Base-by-base conservation (phyloP, 2,797 vertebrate genomes). In the Astyanax mexicanus region DNA sequence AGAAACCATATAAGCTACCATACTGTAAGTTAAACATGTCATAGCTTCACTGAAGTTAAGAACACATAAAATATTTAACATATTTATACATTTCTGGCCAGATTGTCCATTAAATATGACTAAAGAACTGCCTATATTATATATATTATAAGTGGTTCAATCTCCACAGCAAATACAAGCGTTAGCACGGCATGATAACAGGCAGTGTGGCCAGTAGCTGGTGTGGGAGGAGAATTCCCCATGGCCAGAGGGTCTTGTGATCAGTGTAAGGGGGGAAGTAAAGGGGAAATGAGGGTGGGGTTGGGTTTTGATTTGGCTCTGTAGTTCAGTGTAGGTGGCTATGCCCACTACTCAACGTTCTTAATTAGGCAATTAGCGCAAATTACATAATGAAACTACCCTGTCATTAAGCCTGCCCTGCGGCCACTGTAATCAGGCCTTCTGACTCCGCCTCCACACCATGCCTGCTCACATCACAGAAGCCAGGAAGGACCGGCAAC, bases 371-470 rank as follows among this genome's bases (percentile, higher is more conserved):
- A 69, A 82, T 86, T 74, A 80, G 62, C 40, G 37, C 69, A 70
- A 78, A 84, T 81, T 42, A 81, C 45, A 62, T 62, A 76, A 81
- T 78, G 72, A 78, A 80, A 25, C 68, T 44, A 17, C 71, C 73
- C 64, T 0, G 6, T 61, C 67, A 66, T 79, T 73, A 76, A 57
- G 66, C 40, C 38, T 75, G 68, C 38, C 40, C 83, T 68, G 74
- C 51, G 69, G 73, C 76, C 27, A 67, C 27, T 61, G 70, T 62
- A 79, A 75, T 69, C 64, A 61, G 64, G 52, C 8, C 76, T 68
- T 64, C 65, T 35, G 40, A 25, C n/a, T 4, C 44, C 17, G 25
- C 65, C 58, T 44, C 69, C 74, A 75, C 62, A 69, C 66, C 32
- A 12, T 45, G 42, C 49, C 57, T 25, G 19, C 65, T 32, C n/a